Conservation (phyloP, 2,888 invertebrate genomes). For the Pheosia tremula region DNA sequence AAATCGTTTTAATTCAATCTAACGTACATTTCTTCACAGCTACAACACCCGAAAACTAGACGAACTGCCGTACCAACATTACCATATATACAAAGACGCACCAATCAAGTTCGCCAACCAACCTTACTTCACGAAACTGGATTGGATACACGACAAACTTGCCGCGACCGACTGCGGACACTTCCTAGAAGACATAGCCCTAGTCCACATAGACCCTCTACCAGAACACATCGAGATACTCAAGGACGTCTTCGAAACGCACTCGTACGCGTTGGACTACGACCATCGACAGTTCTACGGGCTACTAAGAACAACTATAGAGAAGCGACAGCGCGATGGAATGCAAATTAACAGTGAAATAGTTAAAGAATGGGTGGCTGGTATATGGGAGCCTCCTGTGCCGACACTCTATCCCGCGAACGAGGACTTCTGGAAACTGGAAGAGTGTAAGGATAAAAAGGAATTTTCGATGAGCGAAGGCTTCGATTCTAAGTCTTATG, state of each 20-base stretch:
- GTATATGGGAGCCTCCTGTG: slow-evolving; percentile 82
- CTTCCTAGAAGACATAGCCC: slow-evolving; percentile 90
- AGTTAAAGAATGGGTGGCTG: slow-evolving; percentile 73
- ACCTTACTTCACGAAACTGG: slow-evolving; percentile 89
- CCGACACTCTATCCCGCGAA: slow-evolving; percentile 86
- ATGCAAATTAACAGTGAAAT: slow-evolving; percentile 62
- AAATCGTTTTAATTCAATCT: too few relatives aligned
- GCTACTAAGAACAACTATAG: slow-evolving; percentile 76
- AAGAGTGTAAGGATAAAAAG: slow-evolving; percentile 60
- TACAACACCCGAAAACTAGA: slow-evolving; percentile 92
- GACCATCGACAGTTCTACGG: slow-evolving; percentile 94
- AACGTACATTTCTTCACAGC: slow-evolving; percentile 66
- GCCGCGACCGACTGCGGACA: slow-evolving; percentile 90
- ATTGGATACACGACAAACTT: slow-evolving; percentile 92
- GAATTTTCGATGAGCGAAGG: slow-evolving; percentile 67
- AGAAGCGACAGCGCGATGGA: slow-evolving; percentile 66
- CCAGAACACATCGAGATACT: slow-evolving; percentile 84
- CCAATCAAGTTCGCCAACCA: slow-evolving; percentile 86
- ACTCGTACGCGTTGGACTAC: slow-evolving; percentile 89
- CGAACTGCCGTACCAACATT: slow-evolving; percentile 92
- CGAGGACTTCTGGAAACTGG: slow-evolving; percentile 68
- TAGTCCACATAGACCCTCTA: slow-evolving; percentile 75
- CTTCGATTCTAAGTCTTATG: slow-evolving; percentile 80
- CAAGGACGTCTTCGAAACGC: slow-evolving; percentile 88
- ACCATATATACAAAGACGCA: slow-evolving; percentile 83